Conservation (phyloP, 2,888 invertebrate species). For the Choreutis nemorana region DNA sequence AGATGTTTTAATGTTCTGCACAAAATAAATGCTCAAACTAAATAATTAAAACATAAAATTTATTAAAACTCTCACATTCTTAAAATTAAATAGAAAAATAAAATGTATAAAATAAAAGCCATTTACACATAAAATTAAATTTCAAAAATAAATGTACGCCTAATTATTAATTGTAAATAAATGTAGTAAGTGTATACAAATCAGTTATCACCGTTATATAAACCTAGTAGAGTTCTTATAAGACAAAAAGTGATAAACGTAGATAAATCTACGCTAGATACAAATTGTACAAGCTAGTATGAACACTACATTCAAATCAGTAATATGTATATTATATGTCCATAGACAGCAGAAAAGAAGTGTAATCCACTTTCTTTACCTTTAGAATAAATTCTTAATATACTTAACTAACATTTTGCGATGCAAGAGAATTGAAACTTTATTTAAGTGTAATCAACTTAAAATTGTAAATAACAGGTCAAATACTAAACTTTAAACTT, state of each 20-base stretch:
- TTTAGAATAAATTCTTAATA: constrained; percentile 20
- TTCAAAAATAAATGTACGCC: no score
- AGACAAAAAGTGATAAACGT: not conserved
- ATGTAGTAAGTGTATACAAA: no score
- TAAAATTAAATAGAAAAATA: no score
- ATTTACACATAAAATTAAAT: no score
- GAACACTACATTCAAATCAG: not conserved
- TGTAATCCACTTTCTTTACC: constrained; percentile 49
- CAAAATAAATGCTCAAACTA: constrained; percentile 14
- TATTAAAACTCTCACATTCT: no score
- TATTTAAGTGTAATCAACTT: constrained; percentile 40
- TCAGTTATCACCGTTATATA: no score
- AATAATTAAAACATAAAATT: constrained; percentile 7
- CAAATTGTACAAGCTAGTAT: not conserved
- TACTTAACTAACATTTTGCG: constrained; percentile 54
- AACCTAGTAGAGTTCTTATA: no score
- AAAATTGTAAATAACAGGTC: constrained; percentile 3
- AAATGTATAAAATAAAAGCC: no score
- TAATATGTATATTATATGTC: not conserved
- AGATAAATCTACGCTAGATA: not conserved
- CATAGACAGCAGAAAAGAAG: constrained; percentile 28
- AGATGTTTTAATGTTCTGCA: no score
- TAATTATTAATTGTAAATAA: no score
- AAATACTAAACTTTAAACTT: no score
- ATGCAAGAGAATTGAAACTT: constrained; percentile 65